Conservation (phyloP, 2,888 invertebrate genomes). For the Ommatoiulus sabulosus region DNA sequence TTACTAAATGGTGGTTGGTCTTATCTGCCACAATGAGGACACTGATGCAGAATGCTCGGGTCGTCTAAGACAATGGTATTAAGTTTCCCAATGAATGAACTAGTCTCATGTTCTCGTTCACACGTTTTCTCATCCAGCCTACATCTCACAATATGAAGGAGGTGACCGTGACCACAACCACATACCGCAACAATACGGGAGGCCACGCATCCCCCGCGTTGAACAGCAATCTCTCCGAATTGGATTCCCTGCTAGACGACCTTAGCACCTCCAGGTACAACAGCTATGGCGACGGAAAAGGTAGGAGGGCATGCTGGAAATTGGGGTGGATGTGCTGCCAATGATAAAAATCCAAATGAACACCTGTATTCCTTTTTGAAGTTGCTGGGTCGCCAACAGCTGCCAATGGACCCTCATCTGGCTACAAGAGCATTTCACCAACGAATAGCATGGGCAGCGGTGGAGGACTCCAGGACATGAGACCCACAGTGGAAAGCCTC, state of each 20-base stretch:
- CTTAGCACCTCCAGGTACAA: slow-evolving; percentile 75
- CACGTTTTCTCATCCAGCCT: background rate
- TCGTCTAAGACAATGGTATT: too few relatives aligned
- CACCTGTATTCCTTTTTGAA: background rate
- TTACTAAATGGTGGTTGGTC: too few relatives aligned
- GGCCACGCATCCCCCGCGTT: slow-evolving; percentile 65
- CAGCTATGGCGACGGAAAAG: slow-evolving; percentile 61
- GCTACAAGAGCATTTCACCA: slow-evolving; percentile 56
- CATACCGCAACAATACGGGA: slow-evolving; percentile 32
- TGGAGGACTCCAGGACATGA: slow-evolving; percentile 61
- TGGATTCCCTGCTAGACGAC: slow-evolving; percentile 92
- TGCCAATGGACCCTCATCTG: background rate
- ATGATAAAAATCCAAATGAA: background rate
- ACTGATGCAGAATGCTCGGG: too few relatives aligned
- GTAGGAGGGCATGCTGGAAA: slow-evolving; percentile 50
- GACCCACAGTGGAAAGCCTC: slow-evolving; percentile 89
- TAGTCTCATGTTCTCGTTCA: too few relatives aligned
- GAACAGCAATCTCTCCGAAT: slow-evolving; percentile 85
- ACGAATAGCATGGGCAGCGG: slow-evolving; percentile 56
- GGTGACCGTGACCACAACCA: slow-evolving; percentile 68
- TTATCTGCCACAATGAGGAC: too few relatives aligned
- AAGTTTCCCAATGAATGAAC: too few relatives aligned
- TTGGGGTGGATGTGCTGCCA: background rate
- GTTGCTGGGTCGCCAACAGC: slow-evolving; percentile 25
- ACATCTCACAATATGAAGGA: slow-evolving; percentile 63